Evolutionary conservation across 1,140 invertebrate species (phyloP), one percentile per base, ranked within the genome.

Genomic region (Eriosoma lanigerum): DNA sequence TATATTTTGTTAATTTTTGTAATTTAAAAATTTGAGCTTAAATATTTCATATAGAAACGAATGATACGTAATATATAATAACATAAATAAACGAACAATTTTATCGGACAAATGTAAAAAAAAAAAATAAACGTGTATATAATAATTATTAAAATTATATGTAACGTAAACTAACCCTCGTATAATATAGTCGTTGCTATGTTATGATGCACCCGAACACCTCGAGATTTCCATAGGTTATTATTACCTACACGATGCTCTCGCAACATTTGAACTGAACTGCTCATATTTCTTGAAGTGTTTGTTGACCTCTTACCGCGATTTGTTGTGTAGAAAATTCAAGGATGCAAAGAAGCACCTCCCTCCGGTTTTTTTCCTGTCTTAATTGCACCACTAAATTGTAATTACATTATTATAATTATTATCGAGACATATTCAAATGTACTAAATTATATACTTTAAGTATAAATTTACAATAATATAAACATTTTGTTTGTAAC

Each of bases 221-320:
- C 29, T 64, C 62, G 62, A 44, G 2, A 64, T 38, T 64, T 64
- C 32, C 2, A 8, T 38, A 8, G 32, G 32, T 64, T n/a, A n/a
- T n/a, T n/a, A n/a, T n/a, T n/a, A n/a, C n/a, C n/a, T n/a, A 64
- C 32, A 68, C 66, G 66, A 38, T 32, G 12, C 38, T 68, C 21
- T 48, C 44, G 66, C 54, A 24, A 68, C 15, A 68, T 38, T n/a
- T 48, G 48, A 24, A 68, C 66, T 38, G 52, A 54, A 73, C 50
- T 54, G 19, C 17, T 73, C 29, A 32, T n/a, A n/a, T 73, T 54
- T 26, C 66, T 70, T 70, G 13, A 13, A 54, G 29, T 56, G 73
- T 76, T 29, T 76, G 70, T 76, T 76, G 73, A 76, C 73, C 73
- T 76, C 73, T 56, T 76, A 21, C 26, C 24, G 73, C 21, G 15